A percentile compares a stretch with the other conserved stretches of the same genome.
Evolutionary conservation across 2,113 vertebrate species (phyloP).

Genomic region (Indri indri): DNA sequence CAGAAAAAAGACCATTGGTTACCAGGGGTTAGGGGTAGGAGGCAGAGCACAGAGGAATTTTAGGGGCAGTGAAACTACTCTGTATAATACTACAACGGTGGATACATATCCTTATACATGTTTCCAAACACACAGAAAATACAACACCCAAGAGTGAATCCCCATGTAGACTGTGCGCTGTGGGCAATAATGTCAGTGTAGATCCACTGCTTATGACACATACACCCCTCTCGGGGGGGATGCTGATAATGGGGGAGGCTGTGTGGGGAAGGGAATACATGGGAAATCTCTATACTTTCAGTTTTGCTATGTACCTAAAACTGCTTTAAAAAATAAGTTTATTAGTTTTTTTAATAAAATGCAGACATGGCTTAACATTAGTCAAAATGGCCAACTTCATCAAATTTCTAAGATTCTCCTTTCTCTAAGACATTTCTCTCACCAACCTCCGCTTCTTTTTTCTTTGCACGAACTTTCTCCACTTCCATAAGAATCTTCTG

Average conservation of each 20-base stretch:
- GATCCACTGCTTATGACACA: not conserved
- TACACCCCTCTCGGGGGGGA: not conserved
- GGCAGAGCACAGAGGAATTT: not conserved
- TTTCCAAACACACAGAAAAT: not conserved
- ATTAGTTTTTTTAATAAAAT: not conserved
- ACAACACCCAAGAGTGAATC: not conserved
- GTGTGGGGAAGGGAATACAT: not conserved
- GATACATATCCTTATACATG: not conserved
- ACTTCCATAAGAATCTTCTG: slow-evolving; percentile 98
- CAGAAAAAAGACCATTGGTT: not conserved
- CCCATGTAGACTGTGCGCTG: not conserved
- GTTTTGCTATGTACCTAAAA: not conserved
- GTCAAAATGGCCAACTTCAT: not conserved
- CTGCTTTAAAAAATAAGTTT: not conserved
- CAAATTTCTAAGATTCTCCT: not conserved
- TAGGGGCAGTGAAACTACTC: not conserved
- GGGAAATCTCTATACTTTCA: not conserved
- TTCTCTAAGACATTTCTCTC: not conserved
- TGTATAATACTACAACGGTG: not conserved
- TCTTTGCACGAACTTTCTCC: slow-evolving; percentile 95
- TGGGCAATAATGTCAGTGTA: not conserved
- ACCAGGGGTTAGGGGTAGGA: not conserved
- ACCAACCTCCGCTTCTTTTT: slow-evolving; percentile 97
- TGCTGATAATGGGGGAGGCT: not conserved
- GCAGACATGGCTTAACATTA: not conserved